Base-by-base conservation (phyloP, 2,888 invertebrate species). In the Cheilosia variabilis region DNA sequence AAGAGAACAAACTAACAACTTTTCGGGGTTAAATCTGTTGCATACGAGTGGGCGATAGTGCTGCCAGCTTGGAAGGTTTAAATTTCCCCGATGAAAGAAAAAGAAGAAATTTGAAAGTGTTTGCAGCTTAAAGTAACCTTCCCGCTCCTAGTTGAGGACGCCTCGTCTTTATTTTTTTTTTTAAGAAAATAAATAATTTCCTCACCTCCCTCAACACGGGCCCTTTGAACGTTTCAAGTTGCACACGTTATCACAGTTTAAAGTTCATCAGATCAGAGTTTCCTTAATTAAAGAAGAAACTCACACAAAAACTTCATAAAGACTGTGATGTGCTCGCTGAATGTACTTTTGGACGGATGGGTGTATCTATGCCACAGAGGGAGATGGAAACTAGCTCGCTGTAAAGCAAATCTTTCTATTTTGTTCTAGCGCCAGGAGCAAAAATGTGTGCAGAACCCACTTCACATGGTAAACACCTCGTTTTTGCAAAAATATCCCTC, bases 391-490 rank as follows among this genome's bases (percentile, higher is more conserved):
- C 19, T 47, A 13, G 27, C 50, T 43, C 31, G 31, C 9, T 41
- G 15, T 50, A 37, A 53, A 24, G 27, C 15, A 52, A 72, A 24
- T 60, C 52, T 71, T 17, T n/a, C 19, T 57, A 17, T 24, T 71
- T 52, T 58, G 43, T 60, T 7, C 72, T 37, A 13, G 3, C 13
- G 13, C 34, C 43, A 34, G 27, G 17, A 24, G 34, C 17, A 13
- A 13, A 41, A 45, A 65, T 71, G 45, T 71, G 60, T 79, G 84
- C 55, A 80, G 80, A 81, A 81, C 73, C 80, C 83, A 72, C 73
- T 77, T 87, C 79, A 69, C 47, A 82, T 78, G 63, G 84, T 82
- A 82, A 87, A 87, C 88, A 88, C 87, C 88, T 88, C 87, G 82
- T 86, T 86, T 86, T 84, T 87, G 82, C 86, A 84, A 81, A 87